Evolutionary conservation across 2,797 vertebrate genomes (phyloP), one percentile per base, ranked within the genome.

Genomic region (Trachops cirrhosus): DNA sequence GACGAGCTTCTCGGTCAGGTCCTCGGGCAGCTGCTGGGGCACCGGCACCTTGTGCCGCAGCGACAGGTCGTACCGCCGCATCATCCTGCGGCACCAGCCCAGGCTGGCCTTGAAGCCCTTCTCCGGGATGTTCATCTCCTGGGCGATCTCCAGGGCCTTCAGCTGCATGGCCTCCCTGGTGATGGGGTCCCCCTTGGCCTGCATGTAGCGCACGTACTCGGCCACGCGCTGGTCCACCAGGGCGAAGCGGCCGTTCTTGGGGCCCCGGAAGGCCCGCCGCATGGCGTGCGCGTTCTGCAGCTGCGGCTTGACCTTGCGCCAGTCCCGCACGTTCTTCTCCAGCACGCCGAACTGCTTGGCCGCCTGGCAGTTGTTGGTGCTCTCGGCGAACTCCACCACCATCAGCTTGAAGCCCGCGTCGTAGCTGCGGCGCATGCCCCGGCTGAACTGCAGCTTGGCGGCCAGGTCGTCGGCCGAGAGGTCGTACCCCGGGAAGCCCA

Each of bases 101-200:
- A 97, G 19, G 90, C 97, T 97, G 4, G 97, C 97, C 89, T 98
- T 98, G 96, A 98, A 97, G 3, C 97, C 97, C 11, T 97, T 97
- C 87, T 97, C 96, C 4, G 97, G 97, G n/a, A 98, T 98, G 89
- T 97, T 97, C 97, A 98, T 97, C 14, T 98, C 97, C 94, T 98
- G 97, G 41, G 98, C 98, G 1, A 98, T 98, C 59, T 98, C 97
- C 0, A 98, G 96, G 0, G 97, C 97, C 44, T 98, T 98, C 50
- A 98, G 78, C 82, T 98, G 97, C 97, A 98, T 97, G 0, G 97
- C 97, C 93, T 98, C 97, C 73, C 98, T 84, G 50, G 98, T 98
- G 91, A 98, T 97, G 0, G 97, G 97, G 84, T 97, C 97, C n/a
- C 98, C 98, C 29, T 98, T 97, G 93, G 97, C 97, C 94, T 97